Base-by-base conservation (phyloP, 2,888 invertebrate species). In the Hydropsyche betteni region DNA sequence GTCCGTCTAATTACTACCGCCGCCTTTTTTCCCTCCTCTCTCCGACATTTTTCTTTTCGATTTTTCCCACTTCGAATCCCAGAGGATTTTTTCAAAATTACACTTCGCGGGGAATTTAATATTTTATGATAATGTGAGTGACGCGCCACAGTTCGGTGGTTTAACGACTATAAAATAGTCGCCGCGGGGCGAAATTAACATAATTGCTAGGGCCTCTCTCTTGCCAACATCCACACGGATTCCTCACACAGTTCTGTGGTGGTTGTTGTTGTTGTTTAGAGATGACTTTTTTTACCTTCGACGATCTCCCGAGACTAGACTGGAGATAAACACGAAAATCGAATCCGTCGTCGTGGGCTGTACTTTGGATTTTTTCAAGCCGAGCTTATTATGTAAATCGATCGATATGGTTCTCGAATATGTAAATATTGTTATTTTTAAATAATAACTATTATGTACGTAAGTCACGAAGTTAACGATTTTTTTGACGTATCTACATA, bases 141-240 rank as follows among this genome's bases (percentile, higher is more conserved):
- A 64, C 64, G 64, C 64, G 69, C 69, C 73, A 69, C 69, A 51
- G 76, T 70, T 74, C 70, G 76, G 70, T 74, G 53, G 64, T 71
- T 44, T 72, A 58, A 69, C 69, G 68, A 55, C 55, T 52, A 77
- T 75, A 55, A 68, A 72, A 74, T 74, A 58, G 38, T 71, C 16
- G 76, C 76, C 76, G 64, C 58, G n/a, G 75, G 75, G 68, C 16
- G 33, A 68, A 71, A 75, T 77, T 75, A 77, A 53, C 76, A 77
- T 77, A 77, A 74, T 74, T 75, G 74, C 68, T 44, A 58, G 51
- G 58, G 61, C 64, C 36, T 34, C n/a, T 53, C 53, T 51, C 64
- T 33, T 16, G 14, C 14, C 53, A 53, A 24, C 58, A 24, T 14
- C 14, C 58, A 58, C 58, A 58, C 58, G 58, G 58, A 58, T 58